Conservation (phyloP, 2,113 vertebrate genomes). For the Microcebus griseorufus region DNA sequence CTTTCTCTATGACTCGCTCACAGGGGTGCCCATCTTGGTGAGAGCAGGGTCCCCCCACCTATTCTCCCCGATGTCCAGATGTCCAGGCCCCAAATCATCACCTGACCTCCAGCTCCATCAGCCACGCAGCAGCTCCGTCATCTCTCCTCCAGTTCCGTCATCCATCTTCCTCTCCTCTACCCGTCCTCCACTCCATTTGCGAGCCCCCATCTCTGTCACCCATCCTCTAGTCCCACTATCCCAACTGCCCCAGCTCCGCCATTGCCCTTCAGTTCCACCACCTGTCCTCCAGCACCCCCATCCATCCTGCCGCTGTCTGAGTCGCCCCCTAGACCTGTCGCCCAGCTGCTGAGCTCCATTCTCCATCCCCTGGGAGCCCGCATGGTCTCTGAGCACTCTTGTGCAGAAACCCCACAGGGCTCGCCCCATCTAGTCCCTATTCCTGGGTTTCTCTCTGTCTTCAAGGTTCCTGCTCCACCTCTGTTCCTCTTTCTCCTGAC, state of each 20-base stretch:
- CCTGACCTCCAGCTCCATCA: neutral
- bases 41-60: constrained; percentile 70
- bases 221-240: neutral
- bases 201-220: neutral
- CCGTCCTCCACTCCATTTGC: neutral
- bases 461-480: neutral
- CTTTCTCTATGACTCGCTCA: constrained; percentile 90
- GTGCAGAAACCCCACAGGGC: neutral
- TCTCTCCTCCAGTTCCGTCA: too few species aligned
- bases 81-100: neutral
- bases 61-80: neutral
- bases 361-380: neutral
- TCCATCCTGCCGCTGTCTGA: neutral
- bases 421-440: neutral
- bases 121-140: neutral
- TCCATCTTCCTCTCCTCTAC: neutral
- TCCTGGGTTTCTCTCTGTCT: neutral
- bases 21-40: constrained; percentile 91
- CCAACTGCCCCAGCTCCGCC: neutral
- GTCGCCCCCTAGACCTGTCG: neutral
- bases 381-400: neutral
- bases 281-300: neutral
- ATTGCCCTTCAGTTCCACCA: too few species aligned
- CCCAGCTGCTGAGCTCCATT: neutral
- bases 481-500: neutral